A percentile compares a stretch with the other conserved stretches of the same genome.
Evolutionary conservation across 2,113 vertebrate species (phyloP).

Genomic region (Sinocyclocheilus rhinocerous): DNA sequence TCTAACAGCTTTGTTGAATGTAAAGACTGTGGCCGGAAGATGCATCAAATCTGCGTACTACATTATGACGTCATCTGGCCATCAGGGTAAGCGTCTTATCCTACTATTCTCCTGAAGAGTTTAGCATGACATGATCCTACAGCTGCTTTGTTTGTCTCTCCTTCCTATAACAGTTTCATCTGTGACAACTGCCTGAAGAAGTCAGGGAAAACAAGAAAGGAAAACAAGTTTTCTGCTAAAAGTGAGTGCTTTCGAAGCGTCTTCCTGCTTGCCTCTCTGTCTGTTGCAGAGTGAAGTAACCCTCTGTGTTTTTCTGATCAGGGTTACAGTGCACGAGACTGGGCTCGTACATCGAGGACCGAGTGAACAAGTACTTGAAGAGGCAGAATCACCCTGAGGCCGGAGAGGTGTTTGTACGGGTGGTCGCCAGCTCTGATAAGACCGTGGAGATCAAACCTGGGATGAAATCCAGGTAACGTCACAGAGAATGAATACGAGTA

Average conservation of each 20-base stretch:
- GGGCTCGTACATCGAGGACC: slow-evolving; percentile 94
- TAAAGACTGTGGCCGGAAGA: slow-evolving; percentile 98
- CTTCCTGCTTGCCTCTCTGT: neutral
- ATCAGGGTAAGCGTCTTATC: slow-evolving; percentile 81
- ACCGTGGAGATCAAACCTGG: slow-evolving; percentile 95
- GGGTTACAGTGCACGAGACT: slow-evolving; percentile 90
- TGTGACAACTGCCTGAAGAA: slow-evolving; percentile 98
- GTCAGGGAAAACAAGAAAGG: slow-evolving; percentile 89
- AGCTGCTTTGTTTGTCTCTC: neutral
- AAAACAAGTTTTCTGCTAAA: slow-evolving; percentile 98
- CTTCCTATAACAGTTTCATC: slow-evolving; percentile 82
- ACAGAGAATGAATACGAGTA: neutral
- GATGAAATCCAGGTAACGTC: slow-evolving; percentile 91
- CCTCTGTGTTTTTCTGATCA: slow-evolving; percentile 54
- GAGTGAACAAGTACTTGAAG: slow-evolving; percentile 96
- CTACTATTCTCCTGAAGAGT: neutral
- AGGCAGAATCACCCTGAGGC: slow-evolving; percentile 96
- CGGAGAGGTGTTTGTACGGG: slow-evolving; percentile 95
- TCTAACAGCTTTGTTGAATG: slow-evolving; percentile 93
- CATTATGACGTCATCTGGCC: slow-evolving; percentile 99
- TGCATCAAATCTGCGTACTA: slow-evolving; percentile 98
- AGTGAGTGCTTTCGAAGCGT: slow-evolving; percentile 76
- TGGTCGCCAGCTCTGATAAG: slow-evolving; percentile 97
- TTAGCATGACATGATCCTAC: neutral
- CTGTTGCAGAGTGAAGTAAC: neutral